A percentile compares a stretch with the other conserved stretches of the same genome.
Evolutionary conservation across 2,888 invertebrate genomes (phyloP).

Genomic region (Scelioninae gen. 1): DNA sequence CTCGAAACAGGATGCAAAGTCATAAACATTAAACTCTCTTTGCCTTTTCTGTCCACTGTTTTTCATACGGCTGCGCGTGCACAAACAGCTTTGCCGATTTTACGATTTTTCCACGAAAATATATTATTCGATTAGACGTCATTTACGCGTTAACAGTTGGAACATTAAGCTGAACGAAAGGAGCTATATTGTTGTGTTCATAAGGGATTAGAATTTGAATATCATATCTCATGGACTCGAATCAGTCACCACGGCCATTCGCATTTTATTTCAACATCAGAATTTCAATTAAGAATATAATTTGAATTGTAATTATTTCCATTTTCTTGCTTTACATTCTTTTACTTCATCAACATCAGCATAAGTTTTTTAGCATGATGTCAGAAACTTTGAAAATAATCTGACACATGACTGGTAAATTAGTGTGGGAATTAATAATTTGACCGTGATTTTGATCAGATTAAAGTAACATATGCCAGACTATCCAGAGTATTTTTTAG

Average conservation of each 20-base stretch:
- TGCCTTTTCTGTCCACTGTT: constrained; percentile 42
- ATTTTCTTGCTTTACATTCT: constrained; percentile 30
- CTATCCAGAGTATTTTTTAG: no score
- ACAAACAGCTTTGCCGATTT: constrained; percentile 24
- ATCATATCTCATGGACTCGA: constrained; percentile 17
- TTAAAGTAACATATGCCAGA: no score
- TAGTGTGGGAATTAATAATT: no score
- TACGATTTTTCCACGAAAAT: constrained; percentile 52
- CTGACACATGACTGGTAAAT: no score
- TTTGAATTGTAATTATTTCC: constrained; percentile 42
- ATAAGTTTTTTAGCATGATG: constrained; percentile 8
- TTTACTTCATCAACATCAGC: constrained; percentile 31
- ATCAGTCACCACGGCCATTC: constrained; percentile 46
- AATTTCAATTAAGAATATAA: constrained; percentile 52
- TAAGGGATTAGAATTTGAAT: constrained; percentile 27
- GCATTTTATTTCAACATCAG: constrained; percentile 54
- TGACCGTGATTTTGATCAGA: no score
- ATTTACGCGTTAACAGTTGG: constrained; percentile 20
- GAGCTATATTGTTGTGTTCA: constrained; percentile 38
- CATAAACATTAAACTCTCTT: constrained; percentile 51
- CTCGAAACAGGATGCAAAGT: constrained; percentile 35
- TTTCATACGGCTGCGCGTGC: constrained; percentile 14
- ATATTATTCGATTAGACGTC: constrained; percentile 44
- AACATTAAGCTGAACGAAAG: constrained; percentile 19
- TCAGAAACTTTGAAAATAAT: no score